These are phyloP conservation scores for Pyxicephalus adspersus DNA, from an alignment of 2,113 vertebrate species.

Conservation along the genomic window DNA sequence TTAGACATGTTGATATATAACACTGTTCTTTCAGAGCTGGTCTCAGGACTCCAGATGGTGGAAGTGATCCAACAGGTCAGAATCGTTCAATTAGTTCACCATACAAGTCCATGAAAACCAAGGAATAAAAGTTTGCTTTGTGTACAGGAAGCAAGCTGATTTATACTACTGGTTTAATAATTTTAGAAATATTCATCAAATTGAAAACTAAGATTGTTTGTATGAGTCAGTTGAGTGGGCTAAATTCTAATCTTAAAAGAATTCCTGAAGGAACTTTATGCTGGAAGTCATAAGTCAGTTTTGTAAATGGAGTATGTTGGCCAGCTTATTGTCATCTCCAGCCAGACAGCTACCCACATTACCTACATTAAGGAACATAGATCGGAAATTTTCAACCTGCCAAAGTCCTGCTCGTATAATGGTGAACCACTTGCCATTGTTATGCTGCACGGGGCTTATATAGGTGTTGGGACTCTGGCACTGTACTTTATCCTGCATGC, in stretches of 20 bases:
- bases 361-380: too few species aligned
- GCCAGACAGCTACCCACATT: too few species aligned
- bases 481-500: too few species aligned
- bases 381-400: too few species aligned
- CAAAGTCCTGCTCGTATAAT: too few species aligned
- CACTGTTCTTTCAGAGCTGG: conserved; percentile 44
- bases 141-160: not conserved
- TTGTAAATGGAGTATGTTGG: too few species aligned
- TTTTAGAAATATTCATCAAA: not conserved
- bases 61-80: conserved; percentile 18
- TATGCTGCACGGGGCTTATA: too few species aligned
- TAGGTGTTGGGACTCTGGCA: too few species aligned
- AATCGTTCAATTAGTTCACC: not conserved
- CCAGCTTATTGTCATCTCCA: too few species aligned
- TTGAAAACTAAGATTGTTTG: conserved; percentile 45
- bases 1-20: conserved; percentile 61
- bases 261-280: not conserved
- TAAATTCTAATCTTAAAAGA: not conserved
- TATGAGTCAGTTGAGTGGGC: not conserved
- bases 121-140: conserved; percentile 10
- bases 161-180: conserved; percentile 37
- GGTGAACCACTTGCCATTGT: too few species aligned
- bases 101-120: conserved; percentile 27
- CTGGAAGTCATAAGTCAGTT: too few species aligned
- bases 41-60: conserved; percentile 5